Base-by-base conservation (phyloP, 1,140 invertebrate genomes). In the Pectinophora gossypiella region DNA sequence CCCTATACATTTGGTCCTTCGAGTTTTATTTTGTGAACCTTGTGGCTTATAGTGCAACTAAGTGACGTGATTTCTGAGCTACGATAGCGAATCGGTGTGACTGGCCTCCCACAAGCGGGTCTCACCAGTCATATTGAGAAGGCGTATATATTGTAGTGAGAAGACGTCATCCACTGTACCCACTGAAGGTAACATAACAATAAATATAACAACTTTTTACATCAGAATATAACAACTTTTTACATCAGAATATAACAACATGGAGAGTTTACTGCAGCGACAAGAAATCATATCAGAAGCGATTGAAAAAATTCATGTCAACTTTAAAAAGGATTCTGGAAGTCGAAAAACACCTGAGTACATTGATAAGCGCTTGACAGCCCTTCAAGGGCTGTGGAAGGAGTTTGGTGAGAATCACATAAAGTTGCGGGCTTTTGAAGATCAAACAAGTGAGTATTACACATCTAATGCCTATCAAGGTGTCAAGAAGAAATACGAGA, bases 1-100 rank as follows among this genome's bases (percentile, higher is more conserved):
- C n/a, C n/a, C n/a, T n/a, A n/a, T n/a, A n/a, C n/a, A 6, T 40
- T 40, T 44, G 42, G 42, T 44, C 42, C 42, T 44, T 44, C 42
- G 42, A 44, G 42, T 19, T 9, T 19, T 9, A 20, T 6, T 44
- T 40, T 15, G 18, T n/a, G 36, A 18, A 13, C 13, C 16, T 4
- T 19, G 42, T 44, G 18, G 7, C 20, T 10, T 44, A 21, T 5
- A 12, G 9, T 6, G 19, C 16, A 20, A 19, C 19, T 9, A 19
- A 20, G 42, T 44, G 42, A 44, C 18, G 9, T 40, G 36, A 13
- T 15, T 7, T 40, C 16, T 2, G 13, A 40, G 16, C 16, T 18
- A 15, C 7, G 36, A 18, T 40, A 40, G 42, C 42, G 19, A 44
- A 44, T 43, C 40, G 40, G 40, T 19, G 4, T 2, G 6, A 15